A percentile compares a stretch with the other conserved stretches of the same genome.
These are phyloP conservation scores for Drosophila recens DNA, from an alignment of 2,888 invertebrate genomes.

Conservation along the genomic window DNA sequence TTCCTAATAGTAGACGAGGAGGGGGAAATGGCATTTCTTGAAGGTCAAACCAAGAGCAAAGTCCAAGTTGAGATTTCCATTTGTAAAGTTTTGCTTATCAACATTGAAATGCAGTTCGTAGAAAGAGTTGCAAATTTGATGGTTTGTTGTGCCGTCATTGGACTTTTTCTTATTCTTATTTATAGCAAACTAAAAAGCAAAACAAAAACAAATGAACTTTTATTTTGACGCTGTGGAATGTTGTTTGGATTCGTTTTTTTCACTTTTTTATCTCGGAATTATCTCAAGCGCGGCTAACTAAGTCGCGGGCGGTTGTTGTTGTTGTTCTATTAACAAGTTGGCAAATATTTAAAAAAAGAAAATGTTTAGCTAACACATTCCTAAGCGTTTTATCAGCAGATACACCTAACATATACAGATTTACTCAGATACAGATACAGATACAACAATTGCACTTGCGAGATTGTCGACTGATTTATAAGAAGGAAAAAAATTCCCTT, in stretches of 20 bases:
- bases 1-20: neutral
- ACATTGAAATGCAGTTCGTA: constrained; percentile 11
- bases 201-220: constrained; percentile 14
- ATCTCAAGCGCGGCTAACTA: constrained; percentile 42
- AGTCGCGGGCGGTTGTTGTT: constrained; percentile 14
- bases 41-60: constrained; percentile 12
- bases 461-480: constrained; percentile 19
- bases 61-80: constrained; percentile 11
- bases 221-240: constrained; percentile 44
- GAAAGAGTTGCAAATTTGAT: constrained; percentile 17
- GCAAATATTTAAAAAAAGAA: constrained; percentile 20
- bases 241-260: constrained; percentile 38
- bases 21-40: neutral
- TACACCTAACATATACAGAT: constrained; percentile 6
- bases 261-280: constrained; percentile 48
- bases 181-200: constrained; percentile 11
- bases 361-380: constrained; percentile 55
- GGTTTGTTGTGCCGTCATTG: constrained; percentile 22
- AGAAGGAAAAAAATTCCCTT: neutral
- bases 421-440: constrained; percentile 12
- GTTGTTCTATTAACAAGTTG: constrained; percentile 23
- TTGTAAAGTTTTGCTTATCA: constrained; percentile 16
- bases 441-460: constrained; percentile 12
- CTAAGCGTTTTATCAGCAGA: constrained; percentile 40
- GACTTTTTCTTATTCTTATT: constrained; percentile 14